phyloP scores from a whole-genome alignment of 2,888 invertebrate species.

The Itoplectis maculator region DNA sequence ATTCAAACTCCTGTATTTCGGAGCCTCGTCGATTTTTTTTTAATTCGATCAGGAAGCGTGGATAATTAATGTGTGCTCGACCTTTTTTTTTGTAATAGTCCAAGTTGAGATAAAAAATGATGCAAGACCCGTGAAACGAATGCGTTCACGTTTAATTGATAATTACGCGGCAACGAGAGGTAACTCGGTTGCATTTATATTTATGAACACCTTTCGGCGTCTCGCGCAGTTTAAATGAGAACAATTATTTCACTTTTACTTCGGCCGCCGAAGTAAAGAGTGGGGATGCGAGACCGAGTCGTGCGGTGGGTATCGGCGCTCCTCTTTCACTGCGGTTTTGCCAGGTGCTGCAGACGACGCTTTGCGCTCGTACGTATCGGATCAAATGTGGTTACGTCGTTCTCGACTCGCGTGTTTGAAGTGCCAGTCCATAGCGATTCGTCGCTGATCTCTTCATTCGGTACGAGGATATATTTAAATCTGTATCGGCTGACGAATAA shows the following conservation, averaged over 20 bases:
- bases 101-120: no score
- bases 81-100: no score
- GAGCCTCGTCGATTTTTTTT: no score
- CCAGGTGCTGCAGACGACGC: background rate
- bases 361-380: conserved; percentile 16
- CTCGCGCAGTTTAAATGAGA: background rate
- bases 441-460: no score
- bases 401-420: background rate
- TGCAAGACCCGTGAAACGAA: no score
- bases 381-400: background rate
- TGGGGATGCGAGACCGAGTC: background rate
- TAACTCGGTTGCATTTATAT: background rate
- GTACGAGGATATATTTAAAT: no score
- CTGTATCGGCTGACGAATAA: conserved; percentile 3
- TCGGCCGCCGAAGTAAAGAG: background rate
- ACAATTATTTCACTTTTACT: background rate
- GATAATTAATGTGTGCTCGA: background rate
- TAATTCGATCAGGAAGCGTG: no score
- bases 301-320: background rate
- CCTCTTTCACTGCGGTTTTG: background rate
- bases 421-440: background rate
- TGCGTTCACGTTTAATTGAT: no score
- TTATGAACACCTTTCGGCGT: background rate
- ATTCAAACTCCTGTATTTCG: no score
- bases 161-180: no score